Evolutionary conservation across 2,888 invertebrate genomes (phyloP), one percentile per base, ranked within the genome.

Genomic region (Seira sanloemensis): DNA sequence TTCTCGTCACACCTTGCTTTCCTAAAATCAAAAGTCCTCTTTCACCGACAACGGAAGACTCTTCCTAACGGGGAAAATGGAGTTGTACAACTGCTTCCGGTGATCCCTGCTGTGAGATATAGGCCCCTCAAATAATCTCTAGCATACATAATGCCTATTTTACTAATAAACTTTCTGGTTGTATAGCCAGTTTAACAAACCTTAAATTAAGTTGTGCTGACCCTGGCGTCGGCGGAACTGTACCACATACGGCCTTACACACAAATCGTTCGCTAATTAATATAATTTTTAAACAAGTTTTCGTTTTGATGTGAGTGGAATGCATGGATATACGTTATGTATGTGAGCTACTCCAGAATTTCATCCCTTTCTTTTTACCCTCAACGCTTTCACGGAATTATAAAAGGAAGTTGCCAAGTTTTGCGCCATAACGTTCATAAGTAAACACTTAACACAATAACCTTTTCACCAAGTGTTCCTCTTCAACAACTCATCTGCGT

Each of bases 351-450:
- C 62, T 21, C 62, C 16, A 24, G 73, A 58, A 58, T 74, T 62
- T 74, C 23, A n/a, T 50, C 50, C n/a, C 50, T 67, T 78, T 71
- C 69, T 79, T 62, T 80, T 76, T 77, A 82, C 82, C 82, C 82
- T 82, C 82, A 26, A 77, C 71, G 76, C 82, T 82, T 82, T 80
- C 80, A 80, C 77, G 18, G 50, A 18, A 24, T 21, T 66, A 2
- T 67, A 67, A 58, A 68, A 46, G 21, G 65, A 76, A 76, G 54
- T 58, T 66, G 75, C 75, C 66, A 75, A 75, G 65, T 62, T 26
- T 58, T 73, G 73, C 27, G 62, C n/a, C 50, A 50, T 50, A 50
- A 50, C n/a, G n/a, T n/a, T n/a, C n/a, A n/a, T 62, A 62, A 62
- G 62, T 62, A 50, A 50, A 62, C 62, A 62, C 62, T 62, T 62